Percentiles rank a stretch among this genome's conserved stretches.
Evolutionary conservation across 2,888 invertebrate species (phyloP).

Genomic region (Drosophila austrosaltans): DNA sequence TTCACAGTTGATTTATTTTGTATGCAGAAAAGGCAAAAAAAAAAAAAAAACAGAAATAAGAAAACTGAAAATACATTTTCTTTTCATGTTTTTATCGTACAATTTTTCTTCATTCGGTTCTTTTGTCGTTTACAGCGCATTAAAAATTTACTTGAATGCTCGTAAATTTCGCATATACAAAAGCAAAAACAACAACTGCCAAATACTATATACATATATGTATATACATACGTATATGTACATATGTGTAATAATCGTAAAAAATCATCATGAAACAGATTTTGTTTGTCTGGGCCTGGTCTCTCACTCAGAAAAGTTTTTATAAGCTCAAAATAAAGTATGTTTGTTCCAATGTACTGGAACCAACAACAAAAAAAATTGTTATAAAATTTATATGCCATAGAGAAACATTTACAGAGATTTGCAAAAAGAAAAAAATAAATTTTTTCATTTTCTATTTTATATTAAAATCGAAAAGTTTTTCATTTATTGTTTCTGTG

Average conservation of each 20-base stretch:
- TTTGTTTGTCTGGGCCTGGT: slow-evolving; percentile 3
- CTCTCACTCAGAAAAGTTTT: slow-evolving; percentile 2
- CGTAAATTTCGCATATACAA: slow-evolving; percentile 57
- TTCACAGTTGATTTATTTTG: slow-evolving; percentile 71
- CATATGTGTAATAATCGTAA: slow-evolving; percentile 10
- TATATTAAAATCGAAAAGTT: background rate
- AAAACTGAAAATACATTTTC: slow-evolving; percentile 48
- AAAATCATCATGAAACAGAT: slow-evolving; percentile 14
- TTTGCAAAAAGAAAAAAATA: background rate
- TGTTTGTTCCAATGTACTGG: background rate
- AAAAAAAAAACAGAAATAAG: slow-evolving; percentile 19
- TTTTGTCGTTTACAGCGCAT: slow-evolving; percentile 63
- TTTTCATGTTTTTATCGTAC: slow-evolving; percentile 70
- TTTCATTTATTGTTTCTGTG: background rate
- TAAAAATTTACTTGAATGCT: slow-evolving; percentile 68
- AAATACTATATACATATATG: background rate
- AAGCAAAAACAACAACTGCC: background rate
- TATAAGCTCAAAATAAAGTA: slow-evolving; percentile 6
- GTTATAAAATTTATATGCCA: slow-evolving; percentile 1
- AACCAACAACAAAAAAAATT: background rate
- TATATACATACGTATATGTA: background rate
- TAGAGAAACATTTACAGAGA: background rate
- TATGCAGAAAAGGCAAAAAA: slow-evolving; percentile 23
- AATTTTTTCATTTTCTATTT: background rate
- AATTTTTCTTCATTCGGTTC: slow-evolving; percentile 63